Evolutionary conservation across 2,113 vertebrate species (phyloP), one percentile per base, ranked within the genome.

Genomic region (Heptranchias perlo): DNA sequence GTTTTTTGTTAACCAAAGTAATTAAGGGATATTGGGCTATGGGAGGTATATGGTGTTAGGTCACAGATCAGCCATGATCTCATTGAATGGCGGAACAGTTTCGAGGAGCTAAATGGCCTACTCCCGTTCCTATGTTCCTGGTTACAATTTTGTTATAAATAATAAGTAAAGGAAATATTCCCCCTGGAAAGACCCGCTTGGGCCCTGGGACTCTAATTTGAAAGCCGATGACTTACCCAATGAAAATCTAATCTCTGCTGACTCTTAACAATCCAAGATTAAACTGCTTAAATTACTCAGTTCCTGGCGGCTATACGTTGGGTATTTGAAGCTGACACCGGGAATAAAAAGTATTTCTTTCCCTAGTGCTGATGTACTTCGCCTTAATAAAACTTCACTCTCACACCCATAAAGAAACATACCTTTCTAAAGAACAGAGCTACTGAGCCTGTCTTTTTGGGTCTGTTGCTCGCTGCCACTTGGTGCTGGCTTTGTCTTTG

Each of bases 351-450:
- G 69, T 44, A 61, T 18, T 93, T 39, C 14, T 61, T 93, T 62
- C 11, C 58, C 18, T n/a, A 16, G 52, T 61, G 52, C 86, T 52
- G 49, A 62, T 21, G n/a, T 93, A 61, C 35, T 1, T 93, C 39
- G 47, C 14, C 16, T 65, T 54, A 65, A 93, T 21, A 49, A 94
- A n/a, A 25, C 1, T 39, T 76, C 8, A 58, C 61, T 94, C 47
- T 94, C 47, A 52, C 25, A 52, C 28, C 62, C 28, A 76, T 31
- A 62, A 39, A 54, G 25, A 52, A 54, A 64, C 73, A 84, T 97
- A 98, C 98, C 98, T 98, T 98, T 97, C 98, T 97, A 87, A 98
- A 98, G 97, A 98, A 98, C 73, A 98, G 98, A 0, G 97, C 96
- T 28, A 98, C 97, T 0, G 98, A 98, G 78, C 97, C 97, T 10